phyloP scores from a whole-genome alignment of 2,888 invertebrate genomes.

The Acleris literana region DNA sequence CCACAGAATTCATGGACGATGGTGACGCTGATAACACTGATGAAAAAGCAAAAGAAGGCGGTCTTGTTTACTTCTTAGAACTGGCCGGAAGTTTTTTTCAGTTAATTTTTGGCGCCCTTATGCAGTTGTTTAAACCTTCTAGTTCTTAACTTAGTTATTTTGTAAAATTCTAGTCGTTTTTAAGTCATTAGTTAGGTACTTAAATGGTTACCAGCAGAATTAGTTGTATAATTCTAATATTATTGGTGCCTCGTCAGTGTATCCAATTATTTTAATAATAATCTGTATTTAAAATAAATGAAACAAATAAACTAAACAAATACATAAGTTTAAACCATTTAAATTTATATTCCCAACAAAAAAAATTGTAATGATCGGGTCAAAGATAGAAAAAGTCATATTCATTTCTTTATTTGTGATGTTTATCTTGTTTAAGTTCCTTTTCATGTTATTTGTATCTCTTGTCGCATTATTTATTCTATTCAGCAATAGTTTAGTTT shows the following conservation, averaged over 20 bases:
- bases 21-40: conserved; percentile 36
- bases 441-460: conserved; percentile 3
- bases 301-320: no score
- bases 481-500: conserved; percentile 4
- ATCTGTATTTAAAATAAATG: not conserved
- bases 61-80: conserved; percentile 62
- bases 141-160: conserved; percentile 10
- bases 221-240: not conserved
- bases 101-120: conserved; percentile 63
- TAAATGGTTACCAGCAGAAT: not conserved
- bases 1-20: conserved; percentile 41
- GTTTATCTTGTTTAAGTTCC: conserved; percentile 9
- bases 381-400: conserved; percentile 8
- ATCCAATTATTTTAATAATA: not conserved
- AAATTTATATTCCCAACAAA: no score
- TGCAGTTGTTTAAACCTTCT: conserved; percentile 52
- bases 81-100: conserved; percentile 64
- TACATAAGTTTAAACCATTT: no score
- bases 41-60: conserved; percentile 48
- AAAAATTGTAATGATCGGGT: conserved; percentile 3
- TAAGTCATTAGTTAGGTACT: conserved; percentile 28
- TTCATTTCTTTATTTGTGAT: not conserved
- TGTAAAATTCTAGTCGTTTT: conserved; percentile 20
- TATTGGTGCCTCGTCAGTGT: not conserved
- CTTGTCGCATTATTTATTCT: conserved; percentile 1